phyloP scores from a whole-genome alignment of 2,797 vertebrate genomes.

The Hozukius guyotensis region DNA sequence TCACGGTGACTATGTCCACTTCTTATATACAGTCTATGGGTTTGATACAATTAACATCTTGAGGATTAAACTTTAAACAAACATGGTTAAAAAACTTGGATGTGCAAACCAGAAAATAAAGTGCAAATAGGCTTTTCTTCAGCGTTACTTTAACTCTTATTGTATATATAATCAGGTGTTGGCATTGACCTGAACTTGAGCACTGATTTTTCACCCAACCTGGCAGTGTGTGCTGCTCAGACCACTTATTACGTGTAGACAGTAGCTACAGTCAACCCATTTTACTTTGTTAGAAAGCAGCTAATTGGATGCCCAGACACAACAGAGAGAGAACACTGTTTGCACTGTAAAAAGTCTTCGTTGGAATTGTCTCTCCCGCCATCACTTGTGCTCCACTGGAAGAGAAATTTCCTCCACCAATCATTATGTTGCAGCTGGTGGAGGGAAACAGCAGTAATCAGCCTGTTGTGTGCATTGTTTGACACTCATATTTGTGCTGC shows the following conservation, averaged over 20 bases:
- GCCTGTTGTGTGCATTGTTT: conserved; percentile 4
- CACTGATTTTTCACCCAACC: not conserved
- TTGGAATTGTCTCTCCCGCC: not conserved
- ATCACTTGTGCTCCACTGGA: not conserved
- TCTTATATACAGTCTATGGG: too few species aligned
- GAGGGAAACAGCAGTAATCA: conserved; percentile 16
- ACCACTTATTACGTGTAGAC: not conserved
- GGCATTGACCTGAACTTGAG: not conserved
- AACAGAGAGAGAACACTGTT: not conserved
- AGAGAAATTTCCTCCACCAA: not conserved
- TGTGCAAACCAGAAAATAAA: not conserved
- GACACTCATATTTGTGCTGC: conserved; percentile 13
- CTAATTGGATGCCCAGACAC: not conserved
- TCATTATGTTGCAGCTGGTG: conserved; percentile 8
- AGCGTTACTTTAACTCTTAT: not conserved
- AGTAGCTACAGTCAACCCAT: not conserved
- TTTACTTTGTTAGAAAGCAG: not conserved
- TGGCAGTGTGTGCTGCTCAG: not conserved
- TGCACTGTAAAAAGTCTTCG: not conserved
- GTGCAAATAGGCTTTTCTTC: not conserved
- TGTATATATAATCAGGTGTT: not conserved
- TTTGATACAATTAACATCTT: not conserved
- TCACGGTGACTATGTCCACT: too few species aligned
- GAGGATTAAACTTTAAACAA: too few species aligned
- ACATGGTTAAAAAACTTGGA: too few species aligned